Percentiles rank a stretch among this genome's conserved stretches.
Conservation (phyloP, 2,797 vertebrate genomes). For the Melanotaenia trifasciata region DNA sequence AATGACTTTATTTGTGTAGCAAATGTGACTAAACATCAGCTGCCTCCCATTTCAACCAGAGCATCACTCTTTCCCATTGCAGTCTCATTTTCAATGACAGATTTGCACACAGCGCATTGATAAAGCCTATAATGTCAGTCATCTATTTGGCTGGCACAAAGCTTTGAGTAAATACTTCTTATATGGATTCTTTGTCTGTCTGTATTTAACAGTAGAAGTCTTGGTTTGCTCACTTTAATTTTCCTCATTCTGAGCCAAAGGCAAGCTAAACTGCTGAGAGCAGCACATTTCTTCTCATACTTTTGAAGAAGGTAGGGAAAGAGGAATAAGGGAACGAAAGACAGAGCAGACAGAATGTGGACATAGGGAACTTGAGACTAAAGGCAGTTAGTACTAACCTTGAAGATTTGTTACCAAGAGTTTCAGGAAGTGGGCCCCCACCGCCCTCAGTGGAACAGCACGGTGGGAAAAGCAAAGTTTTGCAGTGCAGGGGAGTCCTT, state of each 20-base stretch:
- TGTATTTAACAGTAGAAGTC: slow-evolving; percentile 6
- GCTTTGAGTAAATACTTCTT: slow-evolving; percentile 12
- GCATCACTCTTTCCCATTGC: slow-evolving; percentile 25
- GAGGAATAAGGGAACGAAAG: slow-evolving; percentile 17
- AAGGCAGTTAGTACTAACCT: slow-evolving; percentile 49
- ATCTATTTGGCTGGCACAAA: slow-evolving; percentile 19
- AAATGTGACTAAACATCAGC: slow-evolving; percentile 8
- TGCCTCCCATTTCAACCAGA: slow-evolving; percentile 3
- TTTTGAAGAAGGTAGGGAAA: slow-evolving; percentile 20
- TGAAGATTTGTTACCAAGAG: slow-evolving; percentile 33
- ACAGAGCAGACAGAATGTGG: slow-evolving; percentile 22
- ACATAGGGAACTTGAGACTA: slow-evolving; percentile 19
- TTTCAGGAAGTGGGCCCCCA: slow-evolving; percentile 48
- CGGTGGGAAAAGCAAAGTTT: not conserved
- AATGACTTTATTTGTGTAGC: slow-evolving; percentile 5
- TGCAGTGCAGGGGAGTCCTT: not conserved
- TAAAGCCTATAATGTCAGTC: slow-evolving; percentile 21
- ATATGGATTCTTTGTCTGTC: slow-evolving; percentile 3
- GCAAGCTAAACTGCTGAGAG: slow-evolving; percentile 35
- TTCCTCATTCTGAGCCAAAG: slow-evolving; percentile 16
- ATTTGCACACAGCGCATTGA: slow-evolving; percentile 29
- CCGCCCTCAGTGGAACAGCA: not conserved
- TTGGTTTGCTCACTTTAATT: slow-evolving; percentile 22
- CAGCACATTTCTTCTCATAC: slow-evolving; percentile 40
- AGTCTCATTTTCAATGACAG: slow-evolving; percentile 29